Base-by-base conservation (phyloP, 2,888 invertebrate genomes). In the Congeria kusceri region DNA sequence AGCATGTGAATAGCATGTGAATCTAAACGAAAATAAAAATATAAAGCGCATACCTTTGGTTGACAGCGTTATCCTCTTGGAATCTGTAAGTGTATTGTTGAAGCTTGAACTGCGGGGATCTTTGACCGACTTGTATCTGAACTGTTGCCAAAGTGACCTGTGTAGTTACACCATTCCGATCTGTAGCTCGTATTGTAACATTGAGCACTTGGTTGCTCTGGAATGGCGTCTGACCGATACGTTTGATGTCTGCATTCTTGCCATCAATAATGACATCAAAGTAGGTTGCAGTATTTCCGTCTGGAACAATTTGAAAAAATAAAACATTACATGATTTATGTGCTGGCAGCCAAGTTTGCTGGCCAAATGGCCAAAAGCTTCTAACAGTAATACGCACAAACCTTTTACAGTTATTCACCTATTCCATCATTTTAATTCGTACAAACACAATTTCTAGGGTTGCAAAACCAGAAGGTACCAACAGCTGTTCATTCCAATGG, bases 41-140 rank as follows among this genome's bases (percentile, higher is more conserved):
- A n/a, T n/a, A n/a, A n/a, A n/a, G n/a, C n/a, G n/a, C n/a, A 61
- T 73, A 82, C 82, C 13, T 9, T 67, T 76, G 76, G 27, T 59
- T 62, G 9, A 58, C 63, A 2, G 5, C 20, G 47, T 79, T 82
- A 1, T 62, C 46, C 39, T 82, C 82, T 44, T 76, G 75, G 47
- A 82, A 78, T 23, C 62, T n/a, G 25, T 78, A 47, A 5, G 27
- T 25, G 58, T 76, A 73, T n/a, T 28, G 18, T 47, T 76, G 25
- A 53, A 53, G 9, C 11, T 18, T 64, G 28, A 82, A 82, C 59
- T 76, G 76, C 15, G 76, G 76, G 9, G 32, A 15, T n/a, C 72
- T 20, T 2, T 23, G 9, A 4, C 82, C 82, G 15, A 66, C 82
- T 27, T 58, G 58, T 23, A 82, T 68, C 20, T 32, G 23, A 15